Evolutionary conservation across 2,888 invertebrate species (phyloP), one percentile per base, ranked within the genome.

Genomic region (Lithophane leautieri): DNA sequence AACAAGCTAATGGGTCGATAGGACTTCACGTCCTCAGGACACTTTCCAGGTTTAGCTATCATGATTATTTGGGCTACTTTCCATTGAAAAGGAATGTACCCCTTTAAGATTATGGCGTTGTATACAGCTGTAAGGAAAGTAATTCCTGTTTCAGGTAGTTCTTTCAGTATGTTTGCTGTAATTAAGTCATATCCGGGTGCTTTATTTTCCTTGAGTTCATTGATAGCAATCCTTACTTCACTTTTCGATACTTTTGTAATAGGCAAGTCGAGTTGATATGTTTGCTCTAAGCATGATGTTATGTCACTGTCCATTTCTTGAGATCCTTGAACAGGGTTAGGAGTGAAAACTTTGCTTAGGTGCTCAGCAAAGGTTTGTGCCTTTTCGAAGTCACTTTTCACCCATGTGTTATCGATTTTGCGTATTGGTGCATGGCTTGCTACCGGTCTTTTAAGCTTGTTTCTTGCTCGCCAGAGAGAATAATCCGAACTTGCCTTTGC

Each of bases 401-500:
- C 40, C 22, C 22, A 40, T 61, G 34, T 22, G 61, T 22, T 34
- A 8, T 58, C 28, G 58, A 16, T 58, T 28, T 19, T 58, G 58
- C 28, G 19, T 58, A 61, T 61, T 34, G 60, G 34, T 22, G 19
- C 60, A 22, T 61, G 22, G 7, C 11, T 61, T 34, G 61, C 34
- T 34, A 61, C 61, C 11, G 22, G 34, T 34, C 12, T 61, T 22
- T 34, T 61, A 22, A 61, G 34, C 61, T 60, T 61, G 28, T 60
- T 61, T 61, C 34, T 61, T 34, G 34, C 34, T 61, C 60, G 11
- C 60, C 60, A 61, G 34, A 34, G 61, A 22, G 61, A 60, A 60
- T 60, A 34, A 60, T 60, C 19, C 2, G 34, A 60, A 34, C 19
- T 34, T 61, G 34, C 61, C 11, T 12, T 61, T 34, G 61, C 22